Percentiles rank a stretch among this genome's conserved stretches.
These are phyloP conservation scores for Epinephelus awoara DNA, from an alignment of 2,797 vertebrate genomes.

Conservation along the genomic window DNA sequence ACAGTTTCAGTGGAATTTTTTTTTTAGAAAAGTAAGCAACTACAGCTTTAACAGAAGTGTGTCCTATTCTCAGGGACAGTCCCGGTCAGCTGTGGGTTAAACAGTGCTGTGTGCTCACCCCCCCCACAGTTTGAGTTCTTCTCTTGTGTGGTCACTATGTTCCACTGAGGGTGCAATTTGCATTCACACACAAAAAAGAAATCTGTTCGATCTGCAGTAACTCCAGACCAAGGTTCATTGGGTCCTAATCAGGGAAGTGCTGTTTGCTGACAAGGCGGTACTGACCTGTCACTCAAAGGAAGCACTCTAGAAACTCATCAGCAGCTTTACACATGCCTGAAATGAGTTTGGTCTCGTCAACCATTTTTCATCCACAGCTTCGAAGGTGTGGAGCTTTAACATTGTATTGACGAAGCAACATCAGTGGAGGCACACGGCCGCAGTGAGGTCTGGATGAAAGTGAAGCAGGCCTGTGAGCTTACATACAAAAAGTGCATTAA, in stretches of 20 bases:
- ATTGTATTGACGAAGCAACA: not conserved
- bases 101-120: not conserved
- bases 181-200: not conserved
- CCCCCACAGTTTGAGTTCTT: slow-evolving; percentile 23
- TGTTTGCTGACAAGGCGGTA: slow-evolving; percentile 54
- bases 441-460: not conserved
- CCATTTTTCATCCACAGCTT: slow-evolving; percentile 11
- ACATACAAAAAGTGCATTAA: not conserved
- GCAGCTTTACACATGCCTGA: slow-evolving; percentile 41
- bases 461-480: not conserved
- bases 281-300: slow-evolving; percentile 32
- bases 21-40: no score
- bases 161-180: slow-evolving; percentile 26
- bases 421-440: not conserved
- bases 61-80: slow-evolving; percentile 20
- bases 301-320: slow-evolving; percentile 32
- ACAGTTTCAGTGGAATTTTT: no score
- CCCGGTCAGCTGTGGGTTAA: not conserved
- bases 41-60: slow-evolving; percentile 11
- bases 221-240: slow-evolving; percentile 44
- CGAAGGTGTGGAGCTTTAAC: not conserved
- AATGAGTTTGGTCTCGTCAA: slow-evolving; percentile 5
- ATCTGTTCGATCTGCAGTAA: slow-evolving; percentile 38
- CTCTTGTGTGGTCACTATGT: slow-evolving; percentile 17
- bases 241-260: slow-evolving; percentile 49